Evolutionary conservation across 2,797 vertebrate species (phyloP).

Genomic region (Bufotes viridis): DNA sequence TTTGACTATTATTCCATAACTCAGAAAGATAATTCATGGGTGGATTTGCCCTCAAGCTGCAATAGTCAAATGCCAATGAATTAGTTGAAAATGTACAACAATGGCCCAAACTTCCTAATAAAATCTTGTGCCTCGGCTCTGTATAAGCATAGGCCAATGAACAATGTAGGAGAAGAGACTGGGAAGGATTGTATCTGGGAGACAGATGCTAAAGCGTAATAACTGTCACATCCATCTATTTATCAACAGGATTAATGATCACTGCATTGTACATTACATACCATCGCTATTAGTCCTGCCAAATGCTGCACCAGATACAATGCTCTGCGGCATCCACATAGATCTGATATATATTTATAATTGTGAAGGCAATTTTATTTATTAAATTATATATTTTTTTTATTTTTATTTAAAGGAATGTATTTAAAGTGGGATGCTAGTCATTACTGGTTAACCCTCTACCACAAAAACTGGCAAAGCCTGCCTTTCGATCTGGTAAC

Average conservation of each 20-base stretch:
- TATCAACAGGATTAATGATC: conserved; percentile 35
- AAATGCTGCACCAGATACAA: conserved; percentile 35
- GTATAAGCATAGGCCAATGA: background rate
- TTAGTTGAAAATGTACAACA: background rate
- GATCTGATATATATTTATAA: background rate
- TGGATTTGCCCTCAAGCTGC: background rate
- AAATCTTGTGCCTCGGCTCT: background rate
- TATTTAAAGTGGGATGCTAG: background rate
- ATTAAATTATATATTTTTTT: background rate
- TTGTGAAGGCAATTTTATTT: background rate
- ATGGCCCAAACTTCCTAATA: background rate
- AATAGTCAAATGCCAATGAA: background rate
- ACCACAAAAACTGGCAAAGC: background rate
- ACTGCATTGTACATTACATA: conserved; percentile 19
- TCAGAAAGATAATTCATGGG: background rate
- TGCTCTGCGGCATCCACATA: background rate
- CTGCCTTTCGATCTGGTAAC: background rate
- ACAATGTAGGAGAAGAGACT: background rate
- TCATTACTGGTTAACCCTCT: background rate
- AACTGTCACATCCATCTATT: conserved; percentile 34
- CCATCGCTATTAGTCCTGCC: background rate
- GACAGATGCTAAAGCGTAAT: conserved; percentile 42
- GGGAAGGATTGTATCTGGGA: background rate
- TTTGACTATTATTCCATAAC: background rate
- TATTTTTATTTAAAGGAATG: background rate